These are phyloP conservation scores for Dexiosoma caninum DNA, from an alignment of 2,888 invertebrate species.

Conservation along the genomic window DNA sequence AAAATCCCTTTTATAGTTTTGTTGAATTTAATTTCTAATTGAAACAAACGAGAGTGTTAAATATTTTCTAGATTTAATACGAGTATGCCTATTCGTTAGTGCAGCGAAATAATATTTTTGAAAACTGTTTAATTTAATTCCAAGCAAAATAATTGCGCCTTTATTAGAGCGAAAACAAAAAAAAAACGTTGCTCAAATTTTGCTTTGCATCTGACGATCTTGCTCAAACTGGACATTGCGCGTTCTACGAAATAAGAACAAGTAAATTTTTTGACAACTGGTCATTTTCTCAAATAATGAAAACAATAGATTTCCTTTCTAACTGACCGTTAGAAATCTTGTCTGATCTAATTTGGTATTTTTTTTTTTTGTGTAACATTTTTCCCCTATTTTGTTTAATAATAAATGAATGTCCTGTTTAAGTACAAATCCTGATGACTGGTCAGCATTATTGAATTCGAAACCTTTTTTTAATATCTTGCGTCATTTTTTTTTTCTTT, in stretches of 20 bases:
- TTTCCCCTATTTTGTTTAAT: neutral
- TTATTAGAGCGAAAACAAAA: neutral
- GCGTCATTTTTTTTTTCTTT: neutral
- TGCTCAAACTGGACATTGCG: constrained; percentile 9
- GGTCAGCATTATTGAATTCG: constrained; percentile 14
- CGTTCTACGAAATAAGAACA: neutral
- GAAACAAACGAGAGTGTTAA: too few relatives aligned
- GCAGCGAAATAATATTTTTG: too few relatives aligned
- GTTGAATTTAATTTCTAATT: too few relatives aligned
- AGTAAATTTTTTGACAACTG: constrained; percentile 35
- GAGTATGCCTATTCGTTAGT: too few relatives aligned
- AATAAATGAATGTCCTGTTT: constrained; percentile 15
- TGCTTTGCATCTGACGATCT: neutral
- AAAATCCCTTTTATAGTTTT: too few relatives aligned
- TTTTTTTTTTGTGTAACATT: constrained; percentile 10
- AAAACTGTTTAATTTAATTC: neutral
- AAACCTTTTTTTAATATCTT: neutral
- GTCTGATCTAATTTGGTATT: constrained; percentile 46
- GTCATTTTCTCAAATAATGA: constrained; percentile 30
- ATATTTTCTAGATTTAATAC: too few relatives aligned
- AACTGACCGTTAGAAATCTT: constrained; percentile 59
- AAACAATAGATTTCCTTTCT: constrained; percentile 42
- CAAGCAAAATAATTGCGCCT: neutral
- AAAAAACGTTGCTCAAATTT: neutral
- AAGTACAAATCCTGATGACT: neutral